Percentiles rank a stretch among this genome's conserved stretches.
Conservation (phyloP, 2,888 invertebrate genomes). For the Margaritifera margaritifera region DNA sequence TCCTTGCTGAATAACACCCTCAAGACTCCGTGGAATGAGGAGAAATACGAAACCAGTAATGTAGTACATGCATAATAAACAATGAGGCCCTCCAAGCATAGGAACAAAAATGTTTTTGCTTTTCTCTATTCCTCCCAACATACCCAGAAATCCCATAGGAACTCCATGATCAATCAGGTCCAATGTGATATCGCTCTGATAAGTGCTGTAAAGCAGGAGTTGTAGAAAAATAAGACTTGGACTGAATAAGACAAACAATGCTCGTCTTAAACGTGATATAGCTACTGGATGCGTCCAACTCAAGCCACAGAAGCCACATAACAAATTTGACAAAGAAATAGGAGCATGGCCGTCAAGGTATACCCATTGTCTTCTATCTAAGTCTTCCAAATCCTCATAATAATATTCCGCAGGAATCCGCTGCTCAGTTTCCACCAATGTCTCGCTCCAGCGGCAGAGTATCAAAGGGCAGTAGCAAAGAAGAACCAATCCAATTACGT, state of each 20-base stretch:
- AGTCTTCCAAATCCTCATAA: neutral
- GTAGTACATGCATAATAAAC: constrained; percentile 14
- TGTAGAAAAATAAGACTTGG: constrained; percentile 19
- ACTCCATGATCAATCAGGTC: constrained; percentile 21
- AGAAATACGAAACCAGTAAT: constrained; percentile 18
- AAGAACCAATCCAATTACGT: constrained; percentile 15
- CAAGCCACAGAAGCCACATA: too few species aligned
- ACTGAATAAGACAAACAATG: constrained; percentile 11
- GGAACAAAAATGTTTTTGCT: constrained; percentile 19
- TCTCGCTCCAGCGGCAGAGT: constrained; percentile 8
- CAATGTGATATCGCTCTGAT: constrained; percentile 9
- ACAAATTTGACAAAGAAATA: too few species aligned
- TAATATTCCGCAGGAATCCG: neutral
- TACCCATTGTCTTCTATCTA: neutral
- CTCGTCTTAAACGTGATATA: constrained; percentile 19
- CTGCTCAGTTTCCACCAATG: neutral
- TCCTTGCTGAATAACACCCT: constrained; percentile 11
- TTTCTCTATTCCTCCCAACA: constrained; percentile 26
- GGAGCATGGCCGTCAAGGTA: too few species aligned
- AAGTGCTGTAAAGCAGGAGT: constrained; percentile 15
- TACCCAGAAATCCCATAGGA: constrained; percentile 28
- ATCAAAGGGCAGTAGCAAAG: constrained; percentile 24
- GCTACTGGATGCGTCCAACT: constrained; percentile 7
- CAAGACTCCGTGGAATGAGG: constrained; percentile 11
- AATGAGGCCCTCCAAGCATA: constrained; percentile 22